Conservation (phyloP, 2,797 vertebrate species). For the Anisognathus igniventris region DNA sequence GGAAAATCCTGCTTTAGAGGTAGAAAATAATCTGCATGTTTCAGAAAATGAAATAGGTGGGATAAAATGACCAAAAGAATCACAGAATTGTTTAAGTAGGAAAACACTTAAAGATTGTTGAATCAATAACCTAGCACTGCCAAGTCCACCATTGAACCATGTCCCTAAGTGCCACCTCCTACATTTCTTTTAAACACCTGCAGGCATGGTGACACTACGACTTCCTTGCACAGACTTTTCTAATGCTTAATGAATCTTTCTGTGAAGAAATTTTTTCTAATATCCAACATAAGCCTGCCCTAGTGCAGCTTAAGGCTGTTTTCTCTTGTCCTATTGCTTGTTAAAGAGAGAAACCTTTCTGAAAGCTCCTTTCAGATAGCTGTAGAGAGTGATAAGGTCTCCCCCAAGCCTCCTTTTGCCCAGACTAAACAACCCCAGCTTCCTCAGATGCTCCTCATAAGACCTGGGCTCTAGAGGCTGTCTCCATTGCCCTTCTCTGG, state of each 20-base stretch:
- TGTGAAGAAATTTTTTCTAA: not conserved
- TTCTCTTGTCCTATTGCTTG: not conserved
- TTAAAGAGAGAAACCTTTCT: not conserved
- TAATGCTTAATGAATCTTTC: not conserved
- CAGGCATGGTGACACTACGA: no score
- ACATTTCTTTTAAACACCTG: not conserved
- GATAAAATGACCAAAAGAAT: not conserved
- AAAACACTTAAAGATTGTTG: not conserved
- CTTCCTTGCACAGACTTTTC: not conserved
- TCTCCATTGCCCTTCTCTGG: no score
- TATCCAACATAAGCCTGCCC: not conserved
- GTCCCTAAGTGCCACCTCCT: not conserved
- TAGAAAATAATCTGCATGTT: not conserved
- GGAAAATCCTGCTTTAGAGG: not conserved
- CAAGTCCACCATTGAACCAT: not conserved
- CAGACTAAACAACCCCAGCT: not conserved
- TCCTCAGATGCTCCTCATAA: not conserved
- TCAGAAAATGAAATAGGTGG: not conserved
- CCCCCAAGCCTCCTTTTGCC: not conserved
- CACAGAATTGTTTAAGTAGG: not conserved
- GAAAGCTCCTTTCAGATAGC: not conserved
- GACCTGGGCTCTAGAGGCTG: not conserved
- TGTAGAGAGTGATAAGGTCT: not conserved
- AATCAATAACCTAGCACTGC: not conserved
- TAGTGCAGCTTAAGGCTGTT: not conserved